phyloP scores from a whole-genome alignment of 2,797 vertebrate species.

The Alcedo quadribrachys region DNA sequence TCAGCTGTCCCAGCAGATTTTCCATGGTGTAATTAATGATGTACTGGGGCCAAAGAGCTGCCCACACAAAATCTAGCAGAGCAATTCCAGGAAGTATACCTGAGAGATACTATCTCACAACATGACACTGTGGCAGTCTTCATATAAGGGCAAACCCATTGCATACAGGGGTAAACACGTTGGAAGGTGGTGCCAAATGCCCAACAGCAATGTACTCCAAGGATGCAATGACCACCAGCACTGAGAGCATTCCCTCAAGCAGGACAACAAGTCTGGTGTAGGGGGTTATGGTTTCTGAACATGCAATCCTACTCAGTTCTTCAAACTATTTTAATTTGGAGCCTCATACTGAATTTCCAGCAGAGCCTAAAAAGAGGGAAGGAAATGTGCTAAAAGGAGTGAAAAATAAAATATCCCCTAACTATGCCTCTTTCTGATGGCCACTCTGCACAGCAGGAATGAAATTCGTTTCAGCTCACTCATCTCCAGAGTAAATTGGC shows the following conservation, averaged over 20 bases:
- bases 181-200: neutral
- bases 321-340: neutral
- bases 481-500: neutral
- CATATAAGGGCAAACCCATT: neutral
- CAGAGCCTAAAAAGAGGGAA: neutral
- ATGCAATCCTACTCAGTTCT: neutral
- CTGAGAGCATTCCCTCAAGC: neutral
- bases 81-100: neutral
- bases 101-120: neutral
- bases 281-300: neutral
- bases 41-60: neutral
- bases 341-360: neutral
- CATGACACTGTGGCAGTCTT: neutral
- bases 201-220: accelerated
- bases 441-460: neutral
- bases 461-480: neutral
- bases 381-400: neutral
- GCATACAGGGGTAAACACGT: neutral
- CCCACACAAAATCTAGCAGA: neutral
- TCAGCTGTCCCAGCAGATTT: neutral
- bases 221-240: neutral
- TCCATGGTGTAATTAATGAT: neutral
- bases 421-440: neutral
- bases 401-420: neutral
- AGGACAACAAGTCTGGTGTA: neutral